These are phyloP conservation scores for Brienomyrus longianalis DNA, from an alignment of 2,113 vertebrate genomes.

Conservation along the genomic window DNA sequence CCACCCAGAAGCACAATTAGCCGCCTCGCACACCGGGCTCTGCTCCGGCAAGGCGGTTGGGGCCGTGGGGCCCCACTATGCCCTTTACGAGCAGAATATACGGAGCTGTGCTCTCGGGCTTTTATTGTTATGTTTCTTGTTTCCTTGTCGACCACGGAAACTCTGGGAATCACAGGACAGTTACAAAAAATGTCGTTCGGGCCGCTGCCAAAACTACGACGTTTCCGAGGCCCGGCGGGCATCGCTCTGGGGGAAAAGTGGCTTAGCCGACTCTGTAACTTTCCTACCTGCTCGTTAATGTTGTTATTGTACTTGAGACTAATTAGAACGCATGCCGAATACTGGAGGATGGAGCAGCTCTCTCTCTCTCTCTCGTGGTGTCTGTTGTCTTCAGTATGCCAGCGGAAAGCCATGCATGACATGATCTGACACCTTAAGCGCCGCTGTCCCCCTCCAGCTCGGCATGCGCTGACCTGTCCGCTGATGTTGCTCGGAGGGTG, in stretches of 20 bases:
- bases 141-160: background rate
- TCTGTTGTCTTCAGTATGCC: background rate
- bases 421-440: background rate
- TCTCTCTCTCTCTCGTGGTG: background rate
- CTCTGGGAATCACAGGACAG: background rate
- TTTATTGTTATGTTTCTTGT: background rate
- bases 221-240: too few relatives aligned
- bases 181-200: background rate
- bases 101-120: background rate
- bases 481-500: background rate
- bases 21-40: background rate
- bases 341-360: background rate
- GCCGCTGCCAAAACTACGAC: background rate
- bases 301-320: background rate
- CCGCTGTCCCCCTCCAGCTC: background rate
- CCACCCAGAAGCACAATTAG: slow-evolving; percentile 7
- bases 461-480: background rate
- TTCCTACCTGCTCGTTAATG: background rate
- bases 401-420: background rate
- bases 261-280: background rate
- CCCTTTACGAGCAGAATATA: background rate
- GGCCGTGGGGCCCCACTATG: too few relatives aligned
- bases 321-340: background rate
- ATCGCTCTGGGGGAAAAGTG: background rate
- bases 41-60: background rate